These are phyloP conservation scores for Calidris pygmaea DNA, from an alignment of 2,113 vertebrate species.

Conservation along the genomic window DNA sequence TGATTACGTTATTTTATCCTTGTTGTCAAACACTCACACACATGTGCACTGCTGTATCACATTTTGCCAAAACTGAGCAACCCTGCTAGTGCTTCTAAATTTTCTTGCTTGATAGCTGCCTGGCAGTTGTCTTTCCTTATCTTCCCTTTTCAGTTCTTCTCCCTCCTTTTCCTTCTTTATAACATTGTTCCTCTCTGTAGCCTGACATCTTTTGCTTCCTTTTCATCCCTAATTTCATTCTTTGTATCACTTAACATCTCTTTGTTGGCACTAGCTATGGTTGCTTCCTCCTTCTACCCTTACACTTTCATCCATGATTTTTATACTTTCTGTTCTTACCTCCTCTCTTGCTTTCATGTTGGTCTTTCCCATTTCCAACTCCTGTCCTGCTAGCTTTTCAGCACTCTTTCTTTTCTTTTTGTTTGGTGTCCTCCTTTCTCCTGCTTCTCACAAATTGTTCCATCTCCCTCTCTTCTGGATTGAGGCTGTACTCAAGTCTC, in stretches of 20 bases:
- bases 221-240: neutral
- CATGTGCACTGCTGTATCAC: accelerated
- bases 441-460: neutral
- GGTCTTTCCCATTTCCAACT: neutral
- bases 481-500: neutral
- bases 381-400: neutral
- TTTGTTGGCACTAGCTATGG: neutral
- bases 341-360: neutral
- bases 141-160: neutral
- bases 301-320: neutral
- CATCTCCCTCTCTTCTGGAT: neutral
- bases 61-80: neutral
- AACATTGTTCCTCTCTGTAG: neutral
- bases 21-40: neutral
- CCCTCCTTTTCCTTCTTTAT: neutral
- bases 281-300: neutral
- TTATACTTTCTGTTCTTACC: neutral
- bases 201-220: neutral
- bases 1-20: neutral
- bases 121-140: neutral
- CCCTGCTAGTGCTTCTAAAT: neutral
- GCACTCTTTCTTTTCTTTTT: neutral
- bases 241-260: neutral
- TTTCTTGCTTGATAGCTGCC: neutral
- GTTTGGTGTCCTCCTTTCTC: neutral